These are phyloP conservation scores for Hymenopus coronatus DNA, from an alignment of 2,888 invertebrate species.

Conservation along the genomic window DNA sequence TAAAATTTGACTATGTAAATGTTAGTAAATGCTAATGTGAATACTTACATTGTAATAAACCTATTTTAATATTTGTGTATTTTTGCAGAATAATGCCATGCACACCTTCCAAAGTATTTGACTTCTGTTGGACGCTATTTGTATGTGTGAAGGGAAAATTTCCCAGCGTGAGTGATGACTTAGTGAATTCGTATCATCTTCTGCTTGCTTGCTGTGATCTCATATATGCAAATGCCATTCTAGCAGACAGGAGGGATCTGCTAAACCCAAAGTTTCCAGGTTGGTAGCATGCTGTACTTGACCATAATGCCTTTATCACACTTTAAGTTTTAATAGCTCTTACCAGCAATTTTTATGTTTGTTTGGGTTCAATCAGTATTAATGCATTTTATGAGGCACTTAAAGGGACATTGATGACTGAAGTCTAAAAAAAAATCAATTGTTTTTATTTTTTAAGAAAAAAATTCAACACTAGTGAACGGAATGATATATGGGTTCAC, in stretches of 20 bases:
- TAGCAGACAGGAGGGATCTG: conserved; percentile 76
- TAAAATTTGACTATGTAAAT: no score
- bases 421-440: no score
- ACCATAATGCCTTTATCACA: no score
- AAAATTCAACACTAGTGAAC: no score
- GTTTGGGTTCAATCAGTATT: no score
- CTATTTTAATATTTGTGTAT: conserved; percentile 12
- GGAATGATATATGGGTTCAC: no score
- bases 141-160: conserved; percentile 85
- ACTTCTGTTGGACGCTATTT: conserved; percentile 92
- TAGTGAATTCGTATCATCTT: conserved; percentile 92
- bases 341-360: no score
- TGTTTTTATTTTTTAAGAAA: no score
- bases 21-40: no score
- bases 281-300: conserved; percentile 43
- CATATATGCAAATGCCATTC: conserved; percentile 81
- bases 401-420: no score
- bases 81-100: conserved; percentile 68
- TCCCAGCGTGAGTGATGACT: conserved; percentile 81
- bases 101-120: conserved; percentile 78
- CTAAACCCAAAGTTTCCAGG: conserved; percentile 82
- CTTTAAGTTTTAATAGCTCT: no score
- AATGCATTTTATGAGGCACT: no score
- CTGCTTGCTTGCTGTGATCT: conserved; percentile 88
- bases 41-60: conserved; percentile 14